Evolutionary conservation across 2,113 vertebrate species (phyloP).

Genomic region (Semnornis frantzii): DNA sequence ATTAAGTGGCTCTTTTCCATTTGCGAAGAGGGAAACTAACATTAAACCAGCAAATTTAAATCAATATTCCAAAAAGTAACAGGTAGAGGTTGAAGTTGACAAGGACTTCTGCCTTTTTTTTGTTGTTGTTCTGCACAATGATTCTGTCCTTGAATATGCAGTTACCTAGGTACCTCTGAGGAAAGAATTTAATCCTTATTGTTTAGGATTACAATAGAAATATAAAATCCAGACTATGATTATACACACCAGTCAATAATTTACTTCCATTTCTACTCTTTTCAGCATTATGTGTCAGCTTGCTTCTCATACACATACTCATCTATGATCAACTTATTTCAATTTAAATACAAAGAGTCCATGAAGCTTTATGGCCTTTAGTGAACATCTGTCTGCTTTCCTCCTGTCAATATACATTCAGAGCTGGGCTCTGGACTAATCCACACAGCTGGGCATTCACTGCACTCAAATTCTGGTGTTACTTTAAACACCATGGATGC

Average conservation of each 20-base stretch:
- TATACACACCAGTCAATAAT: not conserved
- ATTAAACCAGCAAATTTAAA: conserved; percentile 31
- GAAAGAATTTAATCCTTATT: conserved; percentile 9
- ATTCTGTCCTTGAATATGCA: conserved; percentile 16
- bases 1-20: not conserved
- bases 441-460: not conserved
- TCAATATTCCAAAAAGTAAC: not conserved
- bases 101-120: not conserved
- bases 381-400: not conserved
- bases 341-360: not conserved
- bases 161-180: not conserved
- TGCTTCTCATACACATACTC: not conserved
- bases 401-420: not conserved
- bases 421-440: not conserved
- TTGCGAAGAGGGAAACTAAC: not conserved
- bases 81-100: not conserved
- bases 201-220: conserved; percentile 15
- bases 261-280: not conserved
- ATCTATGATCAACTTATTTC: conserved; percentile 19
- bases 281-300: not conserved
- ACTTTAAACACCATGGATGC: not conserved
- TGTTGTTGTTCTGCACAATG: not conserved
- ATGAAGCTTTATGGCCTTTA: not conserved
- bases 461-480: not conserved
- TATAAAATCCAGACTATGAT: conserved; percentile 8